Conservation (phyloP, 2,797 vertebrate genomes). For the Rhabdophis nuchalis region DNA sequence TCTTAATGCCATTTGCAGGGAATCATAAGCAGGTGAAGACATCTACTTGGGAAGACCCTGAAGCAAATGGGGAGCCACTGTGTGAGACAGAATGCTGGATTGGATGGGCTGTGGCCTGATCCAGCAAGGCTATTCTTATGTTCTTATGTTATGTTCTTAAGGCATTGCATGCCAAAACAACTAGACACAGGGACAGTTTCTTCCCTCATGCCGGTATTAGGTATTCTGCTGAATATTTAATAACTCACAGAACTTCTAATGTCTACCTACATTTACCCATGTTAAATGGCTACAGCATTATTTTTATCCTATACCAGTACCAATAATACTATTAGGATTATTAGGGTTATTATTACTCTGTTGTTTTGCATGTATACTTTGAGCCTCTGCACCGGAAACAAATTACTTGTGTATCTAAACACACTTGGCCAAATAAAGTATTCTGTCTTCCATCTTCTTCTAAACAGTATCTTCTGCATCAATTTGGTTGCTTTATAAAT, state of each 20-base stretch:
- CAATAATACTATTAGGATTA: not conserved
- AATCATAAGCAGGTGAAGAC: too few species aligned
- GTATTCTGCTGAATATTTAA: not conserved
- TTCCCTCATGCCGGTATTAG: not conserved
- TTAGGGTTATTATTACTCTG: not conserved
- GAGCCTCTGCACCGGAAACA: not conserved
- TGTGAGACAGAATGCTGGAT: too few species aligned
- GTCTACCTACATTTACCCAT: not conserved
- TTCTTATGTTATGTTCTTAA: too few species aligned
- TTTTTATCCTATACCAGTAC: not conserved
- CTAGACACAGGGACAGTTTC: not conserved
- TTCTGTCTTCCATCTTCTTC: not conserved
- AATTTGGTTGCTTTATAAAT: not conserved
- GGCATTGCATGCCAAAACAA: not conserved
- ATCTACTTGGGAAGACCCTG: too few species aligned
- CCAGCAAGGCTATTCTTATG: too few species aligned
- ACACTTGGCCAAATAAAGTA: not conserved
- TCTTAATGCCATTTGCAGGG: too few species aligned
- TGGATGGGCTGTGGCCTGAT: too few species aligned
- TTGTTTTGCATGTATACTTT: not conserved
- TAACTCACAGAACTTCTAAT: not conserved
- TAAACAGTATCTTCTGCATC: not conserved
- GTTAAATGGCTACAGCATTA: not conserved
- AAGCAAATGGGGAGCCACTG: too few species aligned
- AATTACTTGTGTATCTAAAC: not conserved